Evolutionary conservation across 1,140 invertebrate species (phyloP).

Genomic region (Pygmarrhopalites habei): DNA sequence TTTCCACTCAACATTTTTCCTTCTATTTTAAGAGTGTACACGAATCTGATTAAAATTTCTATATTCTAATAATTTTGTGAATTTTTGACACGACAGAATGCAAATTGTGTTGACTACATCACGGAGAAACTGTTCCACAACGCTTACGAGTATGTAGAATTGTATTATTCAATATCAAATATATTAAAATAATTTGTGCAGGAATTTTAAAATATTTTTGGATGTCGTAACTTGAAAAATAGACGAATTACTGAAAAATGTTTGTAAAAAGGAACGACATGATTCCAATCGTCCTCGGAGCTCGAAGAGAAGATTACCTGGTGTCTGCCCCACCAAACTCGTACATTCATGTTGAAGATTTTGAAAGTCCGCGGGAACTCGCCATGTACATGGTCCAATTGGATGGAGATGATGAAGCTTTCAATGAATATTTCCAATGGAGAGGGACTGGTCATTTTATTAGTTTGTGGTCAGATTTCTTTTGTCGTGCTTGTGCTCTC

Average conservation of each 20-base stretch:
- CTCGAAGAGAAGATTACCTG: slow-evolving; percentile 46
- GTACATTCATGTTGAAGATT: slow-evolving; percentile 54
- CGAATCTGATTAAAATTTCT: too few relatives aligned
- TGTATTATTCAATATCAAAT: too few relatives aligned
- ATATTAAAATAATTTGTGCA: too few relatives aligned
- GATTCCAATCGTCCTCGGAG: slow-evolving; percentile 65
- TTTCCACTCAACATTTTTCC: too few relatives aligned
- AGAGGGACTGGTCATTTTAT: slow-evolving; percentile 40
- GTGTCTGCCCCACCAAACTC: slow-evolving; percentile 56
- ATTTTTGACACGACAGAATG: too few relatives aligned
- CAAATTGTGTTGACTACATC: slow-evolving; percentile 68
- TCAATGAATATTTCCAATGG: slow-evolving; percentile 41
- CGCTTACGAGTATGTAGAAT: too few relatives aligned
- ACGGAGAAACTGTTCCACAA: slow-evolving; percentile 95
- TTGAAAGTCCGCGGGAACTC: slow-evolving; percentile 49
- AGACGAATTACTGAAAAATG: too few relatives aligned
- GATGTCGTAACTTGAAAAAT: too few relatives aligned
- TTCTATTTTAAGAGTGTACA: too few relatives aligned
- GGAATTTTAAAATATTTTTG: too few relatives aligned
- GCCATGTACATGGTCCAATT: slow-evolving; percentile 50
- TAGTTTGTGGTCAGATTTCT: slow-evolving; percentile 30
- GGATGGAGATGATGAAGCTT: slow-evolving; percentile 41
- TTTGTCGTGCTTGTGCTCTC: slow-evolving; percentile 39
- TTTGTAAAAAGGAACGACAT: slow-evolving; percentile 44
- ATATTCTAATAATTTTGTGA: too few relatives aligned